Conservation (phyloP, 2,797 vertebrate species). For the Fistularia commersonii region DNA sequence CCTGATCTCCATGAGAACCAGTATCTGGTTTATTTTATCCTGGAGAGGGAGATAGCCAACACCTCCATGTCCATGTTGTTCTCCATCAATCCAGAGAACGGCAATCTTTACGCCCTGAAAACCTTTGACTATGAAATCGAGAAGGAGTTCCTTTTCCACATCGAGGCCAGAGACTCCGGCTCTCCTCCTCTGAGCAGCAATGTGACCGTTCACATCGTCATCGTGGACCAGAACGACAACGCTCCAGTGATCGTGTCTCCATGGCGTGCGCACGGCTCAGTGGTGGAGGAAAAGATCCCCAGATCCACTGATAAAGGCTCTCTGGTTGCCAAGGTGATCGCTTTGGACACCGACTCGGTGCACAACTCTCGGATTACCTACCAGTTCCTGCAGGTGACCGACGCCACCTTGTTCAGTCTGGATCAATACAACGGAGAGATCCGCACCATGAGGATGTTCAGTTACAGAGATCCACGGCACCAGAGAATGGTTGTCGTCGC, state of each 20-base stretch:
- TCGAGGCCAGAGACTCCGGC: constrained; percentile 48
- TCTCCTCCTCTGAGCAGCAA: constrained; percentile 46
- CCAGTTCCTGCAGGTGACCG: constrained; percentile 49
- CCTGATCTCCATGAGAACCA: constrained; percentile 51
- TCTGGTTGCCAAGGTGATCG: constrained; percentile 54
- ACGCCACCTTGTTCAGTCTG: constrained; percentile 47
- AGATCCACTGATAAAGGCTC: constrained; percentile 50
- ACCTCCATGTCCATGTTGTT: constrained; percentile 34
- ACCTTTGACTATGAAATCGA: constrained; percentile 50
- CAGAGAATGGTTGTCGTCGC: constrained; percentile 48
- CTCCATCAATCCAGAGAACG: constrained; percentile 43
- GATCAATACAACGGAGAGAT: constrained; percentile 55
- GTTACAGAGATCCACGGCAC: constrained; percentile 46
- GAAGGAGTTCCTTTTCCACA: constrained; percentile 37
- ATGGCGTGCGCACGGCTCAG: constrained; percentile 34
- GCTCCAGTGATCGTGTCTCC: constrained; percentile 42
- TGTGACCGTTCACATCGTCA: constrained; percentile 39
- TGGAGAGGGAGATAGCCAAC: constrained; percentile 31
- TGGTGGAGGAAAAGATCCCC: constrained; percentile 44
- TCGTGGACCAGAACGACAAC: constrained; percentile 56
- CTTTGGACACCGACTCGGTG: constrained; percentile 49
- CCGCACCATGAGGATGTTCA: constrained; percentile 50
- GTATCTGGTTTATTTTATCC: constrained; percentile 43
- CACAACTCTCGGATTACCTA: constrained; percentile 51
- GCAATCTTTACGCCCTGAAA: constrained; percentile 40